These are phyloP conservation scores for Diadema setosum DNA, from an alignment of 35 echinoderm and acorn worm species.

Conservation along the genomic window DNA sequence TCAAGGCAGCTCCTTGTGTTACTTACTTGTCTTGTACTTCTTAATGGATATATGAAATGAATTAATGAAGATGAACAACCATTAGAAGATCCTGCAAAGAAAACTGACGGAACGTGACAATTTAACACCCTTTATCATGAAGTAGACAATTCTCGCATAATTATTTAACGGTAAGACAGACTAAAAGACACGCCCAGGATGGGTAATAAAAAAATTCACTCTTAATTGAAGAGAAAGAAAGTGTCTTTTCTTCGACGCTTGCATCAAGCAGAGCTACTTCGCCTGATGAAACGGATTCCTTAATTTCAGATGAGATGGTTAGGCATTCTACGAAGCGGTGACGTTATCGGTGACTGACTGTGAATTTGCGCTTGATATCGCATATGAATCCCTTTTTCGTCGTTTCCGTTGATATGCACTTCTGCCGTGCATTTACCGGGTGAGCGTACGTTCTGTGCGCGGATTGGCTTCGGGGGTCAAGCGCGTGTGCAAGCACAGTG, in stretches of 20 bases:
- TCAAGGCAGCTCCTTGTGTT: too few species aligned
- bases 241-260: too few species aligned
- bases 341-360: neutral
- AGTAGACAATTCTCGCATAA: neutral
- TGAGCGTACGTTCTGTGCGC: neutral
- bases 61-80: neutral
- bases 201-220: neutral
- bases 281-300: too few species aligned
- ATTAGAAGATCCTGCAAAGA: neutral
- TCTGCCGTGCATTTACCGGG: neutral
- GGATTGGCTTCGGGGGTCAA: neutral
- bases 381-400: neutral
- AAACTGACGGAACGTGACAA: neutral
- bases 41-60: neutral
- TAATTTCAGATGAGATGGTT: too few species aligned
- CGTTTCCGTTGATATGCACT: neutral
- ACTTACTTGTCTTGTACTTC: too few species aligned
- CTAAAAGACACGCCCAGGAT: neutral
- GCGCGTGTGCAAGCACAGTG: neutral
- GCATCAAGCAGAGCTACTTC: too few species aligned
- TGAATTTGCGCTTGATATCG: neutral
- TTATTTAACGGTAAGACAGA: slow-evolving; percentile 1
- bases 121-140: neutral
- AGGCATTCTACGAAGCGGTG: too few species aligned
- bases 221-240: slow-evolving; percentile 4